Conservation (phyloP, 2,113 vertebrate genomes). For the Catharus fuscescens region DNA sequence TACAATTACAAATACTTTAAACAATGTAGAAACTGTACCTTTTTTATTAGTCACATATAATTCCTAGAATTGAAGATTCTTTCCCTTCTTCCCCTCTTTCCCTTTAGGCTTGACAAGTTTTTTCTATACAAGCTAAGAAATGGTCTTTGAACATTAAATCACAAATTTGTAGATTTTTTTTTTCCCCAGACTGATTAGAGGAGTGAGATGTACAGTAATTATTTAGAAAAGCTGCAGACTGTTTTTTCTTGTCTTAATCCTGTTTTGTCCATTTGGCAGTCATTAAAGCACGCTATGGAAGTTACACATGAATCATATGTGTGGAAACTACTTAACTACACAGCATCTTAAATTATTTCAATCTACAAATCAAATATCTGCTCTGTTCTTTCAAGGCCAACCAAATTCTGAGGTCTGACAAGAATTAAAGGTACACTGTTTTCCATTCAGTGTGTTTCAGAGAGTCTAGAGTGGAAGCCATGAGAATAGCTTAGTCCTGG, state of each 20-base stretch:
- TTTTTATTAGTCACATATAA: background rate
- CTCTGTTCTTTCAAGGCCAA: background rate
- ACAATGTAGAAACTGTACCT: background rate
- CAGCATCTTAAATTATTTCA: background rate
- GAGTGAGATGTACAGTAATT: background rate
- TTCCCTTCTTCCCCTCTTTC: background rate
- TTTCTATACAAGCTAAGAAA: background rate
- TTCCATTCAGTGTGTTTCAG: background rate
- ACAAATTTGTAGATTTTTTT: background rate
- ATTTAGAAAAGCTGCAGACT: background rate
- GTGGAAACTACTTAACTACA: background rate
- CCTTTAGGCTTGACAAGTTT: background rate
- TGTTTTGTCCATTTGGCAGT: background rate
- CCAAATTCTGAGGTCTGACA: background rate
- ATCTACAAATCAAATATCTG: background rate
- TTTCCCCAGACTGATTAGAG: background rate
- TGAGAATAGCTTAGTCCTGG: background rate
- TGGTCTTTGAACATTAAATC: background rate
- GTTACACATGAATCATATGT: background rate
- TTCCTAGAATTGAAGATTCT: background rate
- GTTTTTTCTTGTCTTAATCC: background rate
- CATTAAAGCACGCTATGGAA: background rate
- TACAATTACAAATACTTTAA: background rate
- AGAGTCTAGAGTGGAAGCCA: background rate
- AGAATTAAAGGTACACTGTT: background rate